Percentiles rank a stretch among this genome's conserved stretches.
Conservation (phyloP, 2,888 invertebrate genomes). For the Thysanoteuthis rhombus region DNA sequence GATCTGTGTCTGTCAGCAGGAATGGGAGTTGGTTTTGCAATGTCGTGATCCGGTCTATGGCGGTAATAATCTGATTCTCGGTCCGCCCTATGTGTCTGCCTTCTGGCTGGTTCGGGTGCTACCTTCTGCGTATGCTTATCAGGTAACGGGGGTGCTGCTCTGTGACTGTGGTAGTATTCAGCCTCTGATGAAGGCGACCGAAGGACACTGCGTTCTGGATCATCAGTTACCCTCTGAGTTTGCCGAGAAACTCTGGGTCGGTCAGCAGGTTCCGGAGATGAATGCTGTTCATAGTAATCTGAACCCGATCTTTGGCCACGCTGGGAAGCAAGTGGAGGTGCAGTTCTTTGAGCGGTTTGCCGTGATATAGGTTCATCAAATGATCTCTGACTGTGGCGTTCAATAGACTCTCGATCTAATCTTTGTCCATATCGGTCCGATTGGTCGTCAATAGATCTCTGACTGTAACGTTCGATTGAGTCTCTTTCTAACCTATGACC, state of each 20-base stretch:
- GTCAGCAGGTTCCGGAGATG: slow-evolving; percentile 27
- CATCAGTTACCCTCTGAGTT: slow-evolving; percentile 28
- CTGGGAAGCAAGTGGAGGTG: slow-evolving; percentile 22
- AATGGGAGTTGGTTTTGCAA: slow-evolving; percentile 25
- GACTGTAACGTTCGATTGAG: background rate
- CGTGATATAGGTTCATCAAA: slow-evolving; percentile 2
- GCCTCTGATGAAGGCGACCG: slow-evolving; percentile 23
- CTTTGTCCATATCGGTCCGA: slow-evolving; percentile 17
- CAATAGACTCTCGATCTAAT: slow-evolving; percentile 1
- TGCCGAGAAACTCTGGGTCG: slow-evolving; percentile 26
- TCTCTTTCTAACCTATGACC: slow-evolving; percentile 20
- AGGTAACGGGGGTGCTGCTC: slow-evolving; percentile 20
- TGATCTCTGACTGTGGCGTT: slow-evolving; percentile 15
- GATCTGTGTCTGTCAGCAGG: slow-evolving; percentile 26
- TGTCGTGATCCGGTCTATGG: slow-evolving; percentile 23
- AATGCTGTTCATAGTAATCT: slow-evolving; percentile 24
- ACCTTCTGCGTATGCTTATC: slow-evolving; percentile 24
- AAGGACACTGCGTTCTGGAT: slow-evolving; percentile 29
- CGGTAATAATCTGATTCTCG: slow-evolving; percentile 22
- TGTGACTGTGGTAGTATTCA: slow-evolving; percentile 28
- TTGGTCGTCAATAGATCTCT: background rate
- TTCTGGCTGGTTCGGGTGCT: slow-evolving; percentile 15
- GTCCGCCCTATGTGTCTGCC: slow-evolving; percentile 17
- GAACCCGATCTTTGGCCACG: slow-evolving; percentile 19
- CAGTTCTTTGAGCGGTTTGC: slow-evolving; percentile 17